Base-by-base conservation (phyloP, 2,113 vertebrate genomes). In the Piprites chloris region DNA sequence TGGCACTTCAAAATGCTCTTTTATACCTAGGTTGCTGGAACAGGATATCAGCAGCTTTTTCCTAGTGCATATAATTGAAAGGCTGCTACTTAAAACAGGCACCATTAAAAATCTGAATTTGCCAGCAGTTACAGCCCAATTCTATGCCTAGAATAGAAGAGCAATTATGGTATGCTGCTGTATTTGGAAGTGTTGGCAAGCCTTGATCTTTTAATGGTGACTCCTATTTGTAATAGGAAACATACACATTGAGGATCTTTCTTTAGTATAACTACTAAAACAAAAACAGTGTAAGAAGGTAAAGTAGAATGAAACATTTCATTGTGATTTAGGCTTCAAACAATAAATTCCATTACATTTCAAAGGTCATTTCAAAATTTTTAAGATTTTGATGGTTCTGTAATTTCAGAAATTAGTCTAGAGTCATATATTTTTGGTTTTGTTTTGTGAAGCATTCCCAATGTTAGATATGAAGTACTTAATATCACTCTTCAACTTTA, bases 1-100 rank as follows among this genome's bases (percentile, higher is more conserved):
- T 66, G 72, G 56, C 56, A 93, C 79, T 95, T 96, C 73, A 96
- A 94, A 97, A 96, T 86, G 44, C 27, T 90, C 63, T 93, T 92
- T 94, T 93, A 92, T 93, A 96, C 88, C 81, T 92, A 63, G 52
- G 46, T 93, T 93, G 62, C 73, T 94, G 62, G 62, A 90, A 95
- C 58, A 95, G 73, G 72, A 19, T 88, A 95, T 81, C 72, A 75
- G 63, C 90, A 93, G 71, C 61, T 93, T 92, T 95, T 96, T 86
- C 42, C 61, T 86, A 69, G 32, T 58, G 89, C 56, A 69, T 53
- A 33, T 85, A 94, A 90, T 67, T 91, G 87, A 93, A 94, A 94
- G 82, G 53, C 47, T 81, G 59, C 42, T 85, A 85, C n/a, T 59
- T 95, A 95, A 42, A 79, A 42, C 11, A 89, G 19, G 35, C 21